Evolutionary conservation across 2,888 invertebrate genomes (phyloP), one percentile per base, ranked within the genome.

Genomic region (Leuctra nigra): DNA sequence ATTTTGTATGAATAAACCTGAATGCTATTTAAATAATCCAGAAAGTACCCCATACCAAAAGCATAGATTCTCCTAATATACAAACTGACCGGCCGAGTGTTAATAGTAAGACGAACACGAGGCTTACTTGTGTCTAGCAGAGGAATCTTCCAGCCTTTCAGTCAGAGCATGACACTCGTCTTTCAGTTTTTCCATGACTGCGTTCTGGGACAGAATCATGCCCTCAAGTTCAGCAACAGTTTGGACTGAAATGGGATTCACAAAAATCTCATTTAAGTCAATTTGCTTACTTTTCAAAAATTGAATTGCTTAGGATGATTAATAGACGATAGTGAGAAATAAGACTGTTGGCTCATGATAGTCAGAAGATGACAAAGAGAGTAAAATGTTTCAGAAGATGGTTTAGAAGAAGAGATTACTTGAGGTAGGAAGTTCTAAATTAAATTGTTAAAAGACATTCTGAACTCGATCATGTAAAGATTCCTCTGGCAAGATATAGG

Each of bases 171-270:
- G 90, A 81, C 91, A 91, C 80, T 91, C 90, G 72, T 80, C 81
- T 72, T 89, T 88, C 76, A 91, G 83, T 83, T 87, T 90, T 80
- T 89, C 89, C 86, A 91, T 87, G 83, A 90, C 87, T 82, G 85
- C 85, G 82, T 87, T 89, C 84, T 91, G 91, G 77, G 86, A 87
- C 77, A 85, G 86, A 78, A 91, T 84, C 85, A 89, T 86, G 74
- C 84, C 82, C 81, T 91, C 91, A 78, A 91, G 84, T 78, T 87
- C 89, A 78, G 84, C 84, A 76, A 91, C 89, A 72, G 88, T 90
- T 78, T 86, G 85, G 81, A 84, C 90, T 90, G 85, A 77, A 83
- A 81, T 57, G 53, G 57, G 57, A 61, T 59, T 59, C 36, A 59
- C 55, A 59, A 47, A 44, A 44, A 44, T 44, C 44, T 44, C 44